phyloP scores from a whole-genome alignment of 1,140 invertebrate species.

The Piezodorus guildinii region DNA sequence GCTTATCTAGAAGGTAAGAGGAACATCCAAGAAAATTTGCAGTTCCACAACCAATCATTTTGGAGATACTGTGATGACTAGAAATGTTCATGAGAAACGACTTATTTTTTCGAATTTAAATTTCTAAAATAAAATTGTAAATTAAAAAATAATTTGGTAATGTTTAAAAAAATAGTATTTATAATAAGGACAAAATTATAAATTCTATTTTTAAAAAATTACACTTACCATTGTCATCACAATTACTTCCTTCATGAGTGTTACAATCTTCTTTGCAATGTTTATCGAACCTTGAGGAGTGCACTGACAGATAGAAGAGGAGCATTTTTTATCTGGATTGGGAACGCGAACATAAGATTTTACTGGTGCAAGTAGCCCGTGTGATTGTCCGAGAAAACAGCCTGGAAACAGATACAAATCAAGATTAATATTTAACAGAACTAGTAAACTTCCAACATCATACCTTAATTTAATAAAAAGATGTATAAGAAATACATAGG shows the following conservation, averaged over 20 bases:
- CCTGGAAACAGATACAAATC: not conserved
- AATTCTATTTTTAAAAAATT: not conserved
- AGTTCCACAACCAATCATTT: too few species aligned
- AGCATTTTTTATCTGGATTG: conserved; percentile 3
- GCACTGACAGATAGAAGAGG: conserved; percentile 17
- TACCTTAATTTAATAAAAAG: too few species aligned
- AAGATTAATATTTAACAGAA: too few species aligned
- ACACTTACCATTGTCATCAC: not conserved
- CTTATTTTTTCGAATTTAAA: too few species aligned
- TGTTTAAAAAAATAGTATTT: not conserved
- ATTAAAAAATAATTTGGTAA: conserved; percentile 34
- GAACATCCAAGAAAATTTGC: too few species aligned
- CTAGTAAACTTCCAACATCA: too few species aligned
- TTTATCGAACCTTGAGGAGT: not conserved
- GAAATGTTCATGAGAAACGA: too few species aligned
- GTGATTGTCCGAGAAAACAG: conserved; percentile 9
- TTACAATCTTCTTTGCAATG: conserved; percentile 5
- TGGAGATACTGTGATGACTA: too few species aligned
- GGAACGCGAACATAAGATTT: not conserved
- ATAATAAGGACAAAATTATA: too few species aligned
- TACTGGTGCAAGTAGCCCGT: conserved; percentile 1
- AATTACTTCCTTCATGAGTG: not conserved
- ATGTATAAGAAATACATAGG: too few species aligned
- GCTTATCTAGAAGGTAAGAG: too few species aligned
- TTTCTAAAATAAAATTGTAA: too few species aligned